phyloP scores from a whole-genome alignment of 2,888 invertebrate species.

The Fragum sueziense region DNA sequence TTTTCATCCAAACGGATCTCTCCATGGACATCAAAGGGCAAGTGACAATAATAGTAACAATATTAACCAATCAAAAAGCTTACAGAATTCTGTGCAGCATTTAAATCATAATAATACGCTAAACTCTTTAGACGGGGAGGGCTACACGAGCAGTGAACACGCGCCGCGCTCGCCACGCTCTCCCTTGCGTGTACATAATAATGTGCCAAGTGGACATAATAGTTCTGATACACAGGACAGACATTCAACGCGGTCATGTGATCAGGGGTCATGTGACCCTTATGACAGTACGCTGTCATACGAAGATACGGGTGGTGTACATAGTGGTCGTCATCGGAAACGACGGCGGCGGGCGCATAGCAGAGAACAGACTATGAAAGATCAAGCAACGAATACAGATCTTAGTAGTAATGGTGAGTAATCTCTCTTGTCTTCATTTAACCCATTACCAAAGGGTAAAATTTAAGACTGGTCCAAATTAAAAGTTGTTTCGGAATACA shows the following conservation, averaged over 20 bases:
- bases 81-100: constrained; percentile 63
- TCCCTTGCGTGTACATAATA: constrained; percentile 57
- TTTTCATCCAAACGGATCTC: constrained; percentile 68
- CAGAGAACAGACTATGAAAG: constrained; percentile 71
- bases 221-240: constrained; percentile 63
- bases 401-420: constrained; percentile 77
- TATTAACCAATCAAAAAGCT: constrained; percentile 67
- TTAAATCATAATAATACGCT: constrained; percentile 51
- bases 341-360: constrained; percentile 62
- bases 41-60: constrained; percentile 75
- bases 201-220: constrained; percentile 65
- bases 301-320: constrained; percentile 65
- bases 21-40: constrained; percentile 64
- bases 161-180: constrained; percentile 54
- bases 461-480: no score
- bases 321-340: constrained; percentile 69
- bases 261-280: constrained; percentile 63
- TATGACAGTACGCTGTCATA: constrained; percentile 66
- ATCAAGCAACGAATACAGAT: constrained; percentile 79
- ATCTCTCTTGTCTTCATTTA: background rate
- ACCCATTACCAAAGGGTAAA: background rate
- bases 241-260: constrained; percentile 65
- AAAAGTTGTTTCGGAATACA: no score
- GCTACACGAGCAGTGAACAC: constrained; percentile 62
- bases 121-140: constrained; percentile 53